Evolutionary conservation across 2,113 vertebrate genomes (phyloP), one percentile per base, ranked within the genome.

Genomic region (Cyanoramphus novaezelandiae): DNA sequence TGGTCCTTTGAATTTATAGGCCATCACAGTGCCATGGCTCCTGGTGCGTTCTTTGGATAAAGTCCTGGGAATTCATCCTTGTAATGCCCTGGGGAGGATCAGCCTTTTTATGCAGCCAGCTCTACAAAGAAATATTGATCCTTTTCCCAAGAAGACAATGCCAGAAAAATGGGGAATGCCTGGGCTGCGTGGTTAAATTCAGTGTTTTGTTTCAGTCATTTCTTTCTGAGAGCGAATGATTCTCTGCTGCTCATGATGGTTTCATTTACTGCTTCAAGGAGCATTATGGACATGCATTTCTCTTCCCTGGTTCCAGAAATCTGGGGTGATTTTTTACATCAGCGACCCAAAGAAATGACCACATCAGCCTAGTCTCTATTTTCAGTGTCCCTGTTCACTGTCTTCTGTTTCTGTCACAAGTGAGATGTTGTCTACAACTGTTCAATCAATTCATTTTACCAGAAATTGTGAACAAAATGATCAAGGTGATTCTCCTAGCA

Each of bases 371-470:
- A 75, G 24, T 33, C 27, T 88, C 17, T 53, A 2, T 39, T 86
- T 70, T 65, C 28, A 50, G 9, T 65, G 44, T 79, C 39, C 55
- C 21, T 80, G 5, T 76, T 90, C 43, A 35, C 44, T 75, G 16
- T 84, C 89, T 81, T 70, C 44, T 90, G 71, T 86, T 92, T 90
- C 59, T 39, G 43, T 69, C 70, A 86, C 29, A 68, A 74, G 76
- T 69, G 92, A 93, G 70, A 81, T 80, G 53, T 92, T 92, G 20
- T 77, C 62, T 93, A 33, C 65, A 49, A 52, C 60, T 72, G 39
- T 91, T 96, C 93, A 88, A 77, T 97, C 95, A 97, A 72, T 96
- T 90, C 16, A 25, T 97, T 96, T 97, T 95, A 93, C 67, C 86
- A 92, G 93, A 96, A 95, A 82, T 89, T 83, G 57, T 16, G 47